phyloP scores from a whole-genome alignment of 1,140 invertebrate genomes.

The Eurosta solidaginis region DNA sequence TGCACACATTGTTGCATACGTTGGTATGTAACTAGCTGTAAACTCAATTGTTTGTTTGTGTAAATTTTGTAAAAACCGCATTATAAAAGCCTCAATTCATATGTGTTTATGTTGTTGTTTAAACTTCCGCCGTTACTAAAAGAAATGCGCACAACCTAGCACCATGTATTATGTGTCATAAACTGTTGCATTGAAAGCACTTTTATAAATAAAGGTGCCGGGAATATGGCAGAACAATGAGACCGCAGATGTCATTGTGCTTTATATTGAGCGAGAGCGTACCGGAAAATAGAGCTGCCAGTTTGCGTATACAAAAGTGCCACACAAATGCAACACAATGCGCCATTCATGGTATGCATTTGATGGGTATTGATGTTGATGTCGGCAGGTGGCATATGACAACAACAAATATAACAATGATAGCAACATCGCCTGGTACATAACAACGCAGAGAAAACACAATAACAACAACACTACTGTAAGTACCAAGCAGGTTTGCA shows the following conservation, averaged over 20 bases:
- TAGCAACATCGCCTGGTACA: no score
- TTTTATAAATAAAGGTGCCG: not conserved
- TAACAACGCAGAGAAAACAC: no score
- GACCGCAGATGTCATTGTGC: not conserved
- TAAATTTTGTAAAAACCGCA: not conserved
- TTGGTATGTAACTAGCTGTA: no score
- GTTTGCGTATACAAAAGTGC: constrained; percentile 4
- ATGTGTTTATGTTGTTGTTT: no score
- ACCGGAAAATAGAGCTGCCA: not conserved
- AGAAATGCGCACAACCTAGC: not conserved
- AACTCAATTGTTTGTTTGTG: no score
- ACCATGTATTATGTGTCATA: not conserved
- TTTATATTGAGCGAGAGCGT: not conserved
- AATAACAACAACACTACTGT: no score
- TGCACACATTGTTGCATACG: not conserved
- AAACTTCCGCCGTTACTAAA: no score
- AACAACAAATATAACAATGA: not conserved
- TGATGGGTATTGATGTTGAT: constrained; percentile 26
- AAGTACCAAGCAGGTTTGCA: no score
- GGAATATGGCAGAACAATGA: not conserved
- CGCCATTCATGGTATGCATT: constrained; percentile 2
- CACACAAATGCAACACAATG: constrained; percentile 14
- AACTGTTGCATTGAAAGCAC: not conserved
- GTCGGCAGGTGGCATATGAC: constrained; percentile 6
- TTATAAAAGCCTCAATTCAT: no score